Percentiles rank a stretch among this genome's conserved stretches.
These are phyloP conservation scores for Apaloderma vittatum DNA, from an alignment of 2,113 vertebrate genomes.

Conservation along the genomic window DNA sequence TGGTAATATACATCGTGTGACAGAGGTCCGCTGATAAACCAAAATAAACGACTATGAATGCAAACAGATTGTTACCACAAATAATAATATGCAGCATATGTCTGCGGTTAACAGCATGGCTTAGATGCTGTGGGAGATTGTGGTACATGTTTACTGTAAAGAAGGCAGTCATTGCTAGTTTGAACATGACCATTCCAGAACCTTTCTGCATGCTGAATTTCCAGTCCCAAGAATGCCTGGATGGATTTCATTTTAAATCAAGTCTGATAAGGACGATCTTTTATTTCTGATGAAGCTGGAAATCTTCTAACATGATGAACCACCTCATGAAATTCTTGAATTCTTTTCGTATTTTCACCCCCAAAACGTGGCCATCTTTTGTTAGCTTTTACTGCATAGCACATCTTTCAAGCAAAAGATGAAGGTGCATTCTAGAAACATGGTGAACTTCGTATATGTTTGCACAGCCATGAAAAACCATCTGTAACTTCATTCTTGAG, in stretches of 20 bases:
- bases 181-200: not conserved
- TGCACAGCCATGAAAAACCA: not conserved
- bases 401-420: not conserved
- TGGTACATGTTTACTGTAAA: conserved; percentile 14
- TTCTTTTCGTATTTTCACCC: not conserved
- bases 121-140: conserved; percentile 4
- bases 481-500: not conserved
- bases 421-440: not conserved
- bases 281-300: not conserved
- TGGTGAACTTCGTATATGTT: not conserved
- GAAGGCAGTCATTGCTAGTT: not conserved
- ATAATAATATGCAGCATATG: not conserved
- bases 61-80: not conserved
- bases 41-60: not conserved
- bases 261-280: not conserved
- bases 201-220: not conserved
- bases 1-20: not conserved
- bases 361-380: not conserved
- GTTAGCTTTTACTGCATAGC: not conserved
- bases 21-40: conserved; percentile 6
- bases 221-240: not conserved
- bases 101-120: not conserved
- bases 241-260: not conserved
- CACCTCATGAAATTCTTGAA: not conserved
- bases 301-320: not conserved